Base-by-base conservation (phyloP, 2,888 invertebrate species). In the Bugula neritina region DNA sequence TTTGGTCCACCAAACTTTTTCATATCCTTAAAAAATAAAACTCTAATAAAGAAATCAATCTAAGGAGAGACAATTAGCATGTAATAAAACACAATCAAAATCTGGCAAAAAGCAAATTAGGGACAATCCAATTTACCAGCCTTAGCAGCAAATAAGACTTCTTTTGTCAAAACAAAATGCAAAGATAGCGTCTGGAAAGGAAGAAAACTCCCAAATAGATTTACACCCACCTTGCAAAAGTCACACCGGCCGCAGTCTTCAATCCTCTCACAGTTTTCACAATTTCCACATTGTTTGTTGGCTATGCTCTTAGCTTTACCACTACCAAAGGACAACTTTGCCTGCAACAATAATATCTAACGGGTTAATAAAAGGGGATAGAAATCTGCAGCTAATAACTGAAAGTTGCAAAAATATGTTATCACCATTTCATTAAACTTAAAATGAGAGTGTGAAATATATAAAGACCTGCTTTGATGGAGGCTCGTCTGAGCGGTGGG, bases 171-270 rank as follows among this genome's bases (percentile, higher is more conserved):
- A 43, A 5, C 43, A n/a, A n/a, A n/a, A n/a, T n/a, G n/a, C n/a
- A n/a, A n/a, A n/a, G n/a, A n/a, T n/a, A n/a, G n/a, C n/a, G n/a
- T n/a, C n/a, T n/a, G n/a, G n/a, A n/a, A n/a, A n/a, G n/a, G n/a
- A n/a, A n/a, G n/a, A n/a, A n/a, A n/a, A n/a, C n/a, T n/a, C n/a
- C n/a, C n/a, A n/a, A n/a, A n/a, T n/a, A n/a, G n/a, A n/a, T n/a
- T n/a, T n/a, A n/a, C n/a, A 63, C 63, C 13, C 74, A 83, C 84
- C 78, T 85, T 84, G 77, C 87, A 87, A 74, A 83, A 84, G 72
- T 90, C 90, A 81, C 91, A 91, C 77, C 88, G 85, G 0, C 89
- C 90, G 83, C 91, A 91, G 80, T 91, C 90, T 77, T 90, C 89
- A 0, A 85, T 87, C 72, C 89, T 85, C 57, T 88, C 85, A 79